phyloP scores from a whole-genome alignment of 2,797 vertebrate genomes.

The Gallinago solitaria region DNA sequence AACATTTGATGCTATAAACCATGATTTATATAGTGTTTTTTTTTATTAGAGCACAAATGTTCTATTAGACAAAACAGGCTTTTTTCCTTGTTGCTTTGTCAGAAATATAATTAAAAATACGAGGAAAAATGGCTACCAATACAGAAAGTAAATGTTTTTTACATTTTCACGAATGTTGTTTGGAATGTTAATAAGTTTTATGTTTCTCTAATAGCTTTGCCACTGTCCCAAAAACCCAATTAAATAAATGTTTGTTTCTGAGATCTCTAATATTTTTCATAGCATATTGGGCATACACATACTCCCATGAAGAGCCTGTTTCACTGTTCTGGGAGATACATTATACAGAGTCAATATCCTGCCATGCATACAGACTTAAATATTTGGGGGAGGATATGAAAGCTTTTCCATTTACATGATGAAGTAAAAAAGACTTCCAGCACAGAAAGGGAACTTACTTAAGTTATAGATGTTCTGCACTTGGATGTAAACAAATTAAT shows the following conservation, averaged over 20 bases:
- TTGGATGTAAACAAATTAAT: conserved; percentile 19
- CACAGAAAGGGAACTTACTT: neutral
- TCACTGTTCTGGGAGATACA: neutral
- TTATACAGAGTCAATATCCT: neutral
- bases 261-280: neutral
- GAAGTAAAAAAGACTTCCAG: neutral
- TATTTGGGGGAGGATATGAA: neutral
- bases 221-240: neutral
- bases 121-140: neutral
- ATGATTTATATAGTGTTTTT: neutral
- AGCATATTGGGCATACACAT: neutral
- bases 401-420: neutral
- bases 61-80: neutral
- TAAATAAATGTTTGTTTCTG: neutral
- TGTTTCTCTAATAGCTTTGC: neutral
- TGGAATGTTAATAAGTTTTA: neutral
- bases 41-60: neutral
- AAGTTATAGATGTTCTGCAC: neutral
- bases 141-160: neutral
- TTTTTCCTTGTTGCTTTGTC: neutral
- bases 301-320: neutral
- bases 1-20: neutral
- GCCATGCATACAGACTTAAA: neutral
- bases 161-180: neutral
- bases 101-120: neutral